These are phyloP conservation scores for Oxyura jamaicensis DNA, from an alignment of 2,113 vertebrate genomes.

Conservation along the genomic window DNA sequence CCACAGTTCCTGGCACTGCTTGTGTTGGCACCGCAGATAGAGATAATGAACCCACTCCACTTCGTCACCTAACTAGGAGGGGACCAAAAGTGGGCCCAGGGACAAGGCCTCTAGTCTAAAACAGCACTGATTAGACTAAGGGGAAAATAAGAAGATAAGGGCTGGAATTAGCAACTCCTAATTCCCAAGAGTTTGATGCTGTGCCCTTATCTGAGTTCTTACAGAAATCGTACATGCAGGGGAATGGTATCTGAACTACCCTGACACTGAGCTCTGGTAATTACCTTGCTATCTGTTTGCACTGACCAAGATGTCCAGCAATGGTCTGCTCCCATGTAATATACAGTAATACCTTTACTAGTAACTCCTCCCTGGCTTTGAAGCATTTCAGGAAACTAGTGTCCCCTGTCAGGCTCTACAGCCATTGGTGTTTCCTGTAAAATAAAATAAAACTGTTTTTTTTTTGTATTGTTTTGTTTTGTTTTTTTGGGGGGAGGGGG, in stretches of 20 bases:
- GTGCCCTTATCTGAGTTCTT: not conserved
- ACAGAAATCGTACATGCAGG: accelerated
- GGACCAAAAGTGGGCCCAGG: not conserved
- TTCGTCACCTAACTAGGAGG: not conserved
- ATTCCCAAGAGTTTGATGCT: not conserved
- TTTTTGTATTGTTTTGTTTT: too few species aligned
- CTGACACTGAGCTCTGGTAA: not conserved
- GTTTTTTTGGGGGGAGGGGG: too few species aligned
- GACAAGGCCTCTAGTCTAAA: not conserved
- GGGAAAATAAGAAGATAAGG: not conserved
- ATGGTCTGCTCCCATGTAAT: not conserved
- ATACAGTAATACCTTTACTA: not conserved
- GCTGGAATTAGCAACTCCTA: constrained; percentile 36
- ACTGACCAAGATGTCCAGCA: not conserved
- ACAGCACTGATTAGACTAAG: not conserved
- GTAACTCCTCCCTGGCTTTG: not conserved
- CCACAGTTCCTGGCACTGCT: not conserved
- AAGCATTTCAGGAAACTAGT: not conserved
- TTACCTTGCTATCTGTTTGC: not conserved
- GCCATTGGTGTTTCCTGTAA: not conserved
- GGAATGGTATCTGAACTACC: not conserved
- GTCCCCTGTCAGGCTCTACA: not conserved
- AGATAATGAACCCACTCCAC: not conserved
- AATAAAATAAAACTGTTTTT: not conserved
- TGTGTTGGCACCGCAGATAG: not conserved